Evolutionary conservation across 2,113 vertebrate genomes (phyloP).

Genomic region (Steatornis caripensis): DNA sequence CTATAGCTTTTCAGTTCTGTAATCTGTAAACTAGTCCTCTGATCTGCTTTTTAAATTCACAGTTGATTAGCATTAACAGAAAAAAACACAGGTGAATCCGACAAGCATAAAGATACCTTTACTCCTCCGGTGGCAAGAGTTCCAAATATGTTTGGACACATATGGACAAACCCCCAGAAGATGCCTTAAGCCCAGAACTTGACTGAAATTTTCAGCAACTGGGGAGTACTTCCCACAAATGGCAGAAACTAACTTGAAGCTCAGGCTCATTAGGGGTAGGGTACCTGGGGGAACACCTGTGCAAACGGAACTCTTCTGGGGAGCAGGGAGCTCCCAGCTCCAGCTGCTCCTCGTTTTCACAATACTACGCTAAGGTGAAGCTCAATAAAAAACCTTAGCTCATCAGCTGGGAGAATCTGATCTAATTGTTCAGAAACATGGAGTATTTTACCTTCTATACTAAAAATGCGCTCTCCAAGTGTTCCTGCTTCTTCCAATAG

Average conservation of each 20-base stretch:
- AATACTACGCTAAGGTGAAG: background rate
- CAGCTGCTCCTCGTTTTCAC: background rate
- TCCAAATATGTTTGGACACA: background rate
- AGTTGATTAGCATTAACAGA: background rate
- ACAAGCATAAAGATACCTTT: background rate
- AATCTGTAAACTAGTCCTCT: background rate
- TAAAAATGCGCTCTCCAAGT: conserved; percentile 92
- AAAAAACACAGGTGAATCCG: background rate
- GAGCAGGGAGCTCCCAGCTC: background rate
- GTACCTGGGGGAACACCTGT: background rate
- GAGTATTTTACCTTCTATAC: conserved; percentile 86
- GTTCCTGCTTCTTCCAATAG: conserved; percentile 89
- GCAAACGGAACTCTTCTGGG: background rate
- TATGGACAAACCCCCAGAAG: background rate
- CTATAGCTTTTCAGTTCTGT: background rate
- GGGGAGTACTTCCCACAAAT: background rate
- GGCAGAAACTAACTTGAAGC: background rate
- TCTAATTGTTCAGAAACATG: background rate
- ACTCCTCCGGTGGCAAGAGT: background rate
- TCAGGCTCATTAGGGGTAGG: background rate
- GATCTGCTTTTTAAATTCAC: background rate
- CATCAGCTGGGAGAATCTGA: background rate
- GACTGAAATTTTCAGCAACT: background rate
- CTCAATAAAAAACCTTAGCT: background rate
- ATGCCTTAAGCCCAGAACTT: background rate